Percentiles rank a stretch among this genome's conserved stretches.
These are phyloP conservation scores for Neopelma chrysocephalum DNA, from an alignment of 2,797 vertebrate species.

Conservation along the genomic window DNA sequence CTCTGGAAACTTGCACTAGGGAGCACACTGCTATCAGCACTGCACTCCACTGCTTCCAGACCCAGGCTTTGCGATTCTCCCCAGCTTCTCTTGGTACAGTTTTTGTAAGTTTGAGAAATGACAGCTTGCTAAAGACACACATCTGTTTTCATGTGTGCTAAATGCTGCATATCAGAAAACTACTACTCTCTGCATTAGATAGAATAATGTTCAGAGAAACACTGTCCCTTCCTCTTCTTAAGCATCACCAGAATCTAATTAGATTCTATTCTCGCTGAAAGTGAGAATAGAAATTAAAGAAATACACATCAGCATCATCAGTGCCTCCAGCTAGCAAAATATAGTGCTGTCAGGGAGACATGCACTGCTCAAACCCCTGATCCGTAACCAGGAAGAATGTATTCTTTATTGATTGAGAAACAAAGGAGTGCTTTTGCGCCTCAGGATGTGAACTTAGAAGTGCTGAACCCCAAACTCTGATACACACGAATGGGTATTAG, in stretches of 20 bases:
- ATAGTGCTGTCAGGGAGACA: not conserved
- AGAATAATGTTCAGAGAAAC: not conserved
- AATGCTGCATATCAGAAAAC: conserved; percentile 15
- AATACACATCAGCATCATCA: not conserved
- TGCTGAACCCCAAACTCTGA: not conserved
- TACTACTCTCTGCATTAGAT: conserved; percentile 1
- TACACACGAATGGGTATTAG: not conserved
- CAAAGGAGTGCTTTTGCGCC: not conserved
- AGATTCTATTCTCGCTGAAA: not conserved
- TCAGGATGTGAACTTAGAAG: not conserved
- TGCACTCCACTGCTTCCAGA: conserved; percentile 17
- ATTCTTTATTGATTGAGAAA: not conserved
- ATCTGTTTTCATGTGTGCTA: not conserved
- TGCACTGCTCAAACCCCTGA: not conserved
- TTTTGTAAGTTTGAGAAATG: conserved; percentile 1
- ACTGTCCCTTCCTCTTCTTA: not conserved
- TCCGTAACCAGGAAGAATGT: not conserved
- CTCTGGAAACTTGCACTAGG: conserved; percentile 62
- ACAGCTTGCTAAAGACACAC: not conserved
- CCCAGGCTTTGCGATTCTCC: not conserved
- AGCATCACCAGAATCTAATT: not conserved
- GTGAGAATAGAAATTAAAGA: conserved; percentile 35
- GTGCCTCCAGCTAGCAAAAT: not conserved
- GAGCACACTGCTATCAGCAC: conserved; percentile 25
- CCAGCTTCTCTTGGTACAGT: not conserved